Evolutionary conservation across 2,888 invertebrate genomes (phyloP).

Genomic region (Rhodophaea formosa): DNA sequence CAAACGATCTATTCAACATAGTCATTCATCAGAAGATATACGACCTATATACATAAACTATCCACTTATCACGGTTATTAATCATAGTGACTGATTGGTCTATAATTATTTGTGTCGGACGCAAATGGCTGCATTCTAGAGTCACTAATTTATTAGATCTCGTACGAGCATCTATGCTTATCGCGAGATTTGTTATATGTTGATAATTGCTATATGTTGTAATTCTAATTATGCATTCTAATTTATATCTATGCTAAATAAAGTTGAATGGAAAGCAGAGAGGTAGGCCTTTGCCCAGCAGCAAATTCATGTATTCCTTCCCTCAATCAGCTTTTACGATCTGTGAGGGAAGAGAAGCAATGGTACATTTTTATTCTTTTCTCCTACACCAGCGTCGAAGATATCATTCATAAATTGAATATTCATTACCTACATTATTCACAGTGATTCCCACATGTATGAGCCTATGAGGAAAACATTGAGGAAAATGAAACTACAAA

Average conservation of each 20-base stretch:
- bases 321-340: no score
- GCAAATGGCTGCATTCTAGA: neutral
- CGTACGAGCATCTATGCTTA: neutral
- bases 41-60: neutral
- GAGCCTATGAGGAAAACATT: neutral
- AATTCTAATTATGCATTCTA: neutral
- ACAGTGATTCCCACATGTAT: neutral
- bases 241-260: no score
- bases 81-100: neutral
- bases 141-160: neutral
- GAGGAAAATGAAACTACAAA: neutral
- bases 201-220: neutral
- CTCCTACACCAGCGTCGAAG: no score
- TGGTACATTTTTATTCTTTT: no score
- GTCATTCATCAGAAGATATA: neutral
- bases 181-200: neutral
- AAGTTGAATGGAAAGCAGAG: no score
- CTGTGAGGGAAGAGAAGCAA: no score
- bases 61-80: neutral
- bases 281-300: no score
- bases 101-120: constrained; percentile 2
- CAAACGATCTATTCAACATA: no score
- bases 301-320: no score
- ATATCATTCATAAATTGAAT: neutral
- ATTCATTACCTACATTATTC: neutral